Conservation (phyloP, 2,797 vertebrate genomes). For the Megaceryle alcyon region DNA sequence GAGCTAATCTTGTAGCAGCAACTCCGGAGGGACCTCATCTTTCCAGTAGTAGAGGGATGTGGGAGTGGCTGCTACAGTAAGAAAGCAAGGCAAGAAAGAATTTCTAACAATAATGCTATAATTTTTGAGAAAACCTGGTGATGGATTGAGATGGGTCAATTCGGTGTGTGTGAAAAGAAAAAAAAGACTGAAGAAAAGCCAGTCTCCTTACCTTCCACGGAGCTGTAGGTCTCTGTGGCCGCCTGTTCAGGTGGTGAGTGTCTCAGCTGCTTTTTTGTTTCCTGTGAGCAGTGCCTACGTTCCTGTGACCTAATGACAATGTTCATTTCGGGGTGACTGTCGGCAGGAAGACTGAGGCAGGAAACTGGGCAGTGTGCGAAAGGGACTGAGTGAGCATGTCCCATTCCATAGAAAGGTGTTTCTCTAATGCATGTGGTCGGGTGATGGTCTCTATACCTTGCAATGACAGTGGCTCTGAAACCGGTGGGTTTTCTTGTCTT, state of each 20-base stretch:
- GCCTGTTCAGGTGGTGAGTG: accelerated
- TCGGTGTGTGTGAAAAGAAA: neutral
- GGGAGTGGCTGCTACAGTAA: neutral
- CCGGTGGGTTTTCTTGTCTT: neutral
- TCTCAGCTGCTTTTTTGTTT: neutral
- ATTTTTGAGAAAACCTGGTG: neutral
- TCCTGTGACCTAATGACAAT: accelerated
- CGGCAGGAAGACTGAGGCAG: neutral
- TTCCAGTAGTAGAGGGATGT: neutral
- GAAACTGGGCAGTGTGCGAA: accelerated
- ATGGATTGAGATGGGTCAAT: accelerated
- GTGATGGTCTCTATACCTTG: neutral
- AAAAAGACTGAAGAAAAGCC: neutral
- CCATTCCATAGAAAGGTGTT: neutral
- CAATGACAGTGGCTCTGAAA: neutral
- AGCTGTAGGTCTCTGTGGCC: neutral
- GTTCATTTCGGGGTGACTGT: accelerated
- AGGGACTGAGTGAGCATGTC: neutral
- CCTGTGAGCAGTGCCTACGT: accelerated
- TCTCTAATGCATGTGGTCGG: accelerated
- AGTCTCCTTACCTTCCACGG: accelerated
- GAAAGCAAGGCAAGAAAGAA: neutral
- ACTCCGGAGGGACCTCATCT: neutral
- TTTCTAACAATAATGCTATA: neutral
- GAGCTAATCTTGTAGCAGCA: neutral